These are phyloP conservation scores for Amiota minor DNA, from an alignment of 2,888 invertebrate species.

Conservation along the genomic window DNA sequence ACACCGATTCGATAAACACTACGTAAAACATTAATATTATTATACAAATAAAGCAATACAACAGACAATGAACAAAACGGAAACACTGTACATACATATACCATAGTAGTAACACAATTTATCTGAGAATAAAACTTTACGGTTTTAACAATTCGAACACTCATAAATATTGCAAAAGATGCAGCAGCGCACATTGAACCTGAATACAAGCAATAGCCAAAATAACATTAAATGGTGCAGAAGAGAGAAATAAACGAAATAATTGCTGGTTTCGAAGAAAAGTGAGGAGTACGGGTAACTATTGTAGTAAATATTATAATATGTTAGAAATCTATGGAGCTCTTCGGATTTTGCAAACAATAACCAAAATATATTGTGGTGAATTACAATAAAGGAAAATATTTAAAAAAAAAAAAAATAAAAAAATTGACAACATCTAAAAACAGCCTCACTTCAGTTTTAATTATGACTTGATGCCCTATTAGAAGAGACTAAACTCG, in stretches of 20 bases:
- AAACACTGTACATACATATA: not conserved
- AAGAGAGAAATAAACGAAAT: constrained; percentile 19
- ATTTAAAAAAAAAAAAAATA: no score
- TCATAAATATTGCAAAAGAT: constrained; percentile 15
- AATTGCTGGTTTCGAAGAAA: constrained; percentile 2
- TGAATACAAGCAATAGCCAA: not conserved
- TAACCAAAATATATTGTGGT: no score
- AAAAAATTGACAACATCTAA: no score
- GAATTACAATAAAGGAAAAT: no score
- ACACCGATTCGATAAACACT: constrained; percentile 1
- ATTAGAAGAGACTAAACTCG: no score
- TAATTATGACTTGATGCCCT: no score
- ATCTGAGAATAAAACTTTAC: constrained; percentile 6
- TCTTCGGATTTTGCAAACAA: no score
- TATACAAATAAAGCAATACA: constrained; percentile 7
- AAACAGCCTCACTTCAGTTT: no score
- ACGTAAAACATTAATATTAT: constrained; percentile 7
- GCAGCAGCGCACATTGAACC: not conserved
- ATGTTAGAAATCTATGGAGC: not conserved
- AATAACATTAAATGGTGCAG: constrained; percentile 23
- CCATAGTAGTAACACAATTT: not conserved
- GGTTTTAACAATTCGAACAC: constrained; percentile 3
- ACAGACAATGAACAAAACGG: not conserved
- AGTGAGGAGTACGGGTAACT: not conserved
- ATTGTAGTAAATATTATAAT: not conserved